Base-by-base conservation (phyloP, 2,113 vertebrate species). In the Prinia subflava region DNA sequence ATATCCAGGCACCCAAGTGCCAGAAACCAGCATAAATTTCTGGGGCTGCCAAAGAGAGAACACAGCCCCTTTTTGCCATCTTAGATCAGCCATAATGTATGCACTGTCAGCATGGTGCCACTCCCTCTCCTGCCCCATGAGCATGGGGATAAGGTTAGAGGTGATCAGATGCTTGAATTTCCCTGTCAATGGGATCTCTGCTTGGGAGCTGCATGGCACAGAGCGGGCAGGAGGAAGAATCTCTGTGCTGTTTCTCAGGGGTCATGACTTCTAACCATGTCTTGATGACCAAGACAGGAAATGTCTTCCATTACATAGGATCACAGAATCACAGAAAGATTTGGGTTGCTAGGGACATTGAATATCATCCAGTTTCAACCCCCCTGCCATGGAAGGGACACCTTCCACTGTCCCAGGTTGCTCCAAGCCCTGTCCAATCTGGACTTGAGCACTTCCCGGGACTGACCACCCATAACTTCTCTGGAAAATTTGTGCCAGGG, bases 131-230 rank as follows among this genome's bases (percentile, higher is more conserved):
- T 44, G 27, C 4, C 44, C 24, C 6, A 3, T 15, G 31, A 78
- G 24, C 0, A 0, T 7, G 42, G n/a, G 7, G 17, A 13, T 14
- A 46, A 79, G 5, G 7, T 57, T 35, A 12, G 11, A 53, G 9
- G 8, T 57, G 42, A 77, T 30, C 7, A 74, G 15, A 6, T 31
- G 2, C 6, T 63, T 64, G 44, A n/a, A 44, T 53, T 76, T 69
- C 7, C 30, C 15, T 3, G 2, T 52, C 27, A 19, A 28, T 19
- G 3, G 3, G 7, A 13, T 55, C 15, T 64, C 70, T 64, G 12
- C 6, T 3, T 17, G 7, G 4, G 12, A 13, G 3, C 4, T 59
- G 14, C 9, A 14, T 3, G 11, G 21, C 13, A 8, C 12, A 14
- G 6, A 22, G 9, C 8, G 14, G 31, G 50, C 80, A 69, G 37